These are phyloP conservation scores for Anoplius nigerrimus DNA, from an alignment of 2,888 invertebrate species.

Conservation along the genomic window DNA sequence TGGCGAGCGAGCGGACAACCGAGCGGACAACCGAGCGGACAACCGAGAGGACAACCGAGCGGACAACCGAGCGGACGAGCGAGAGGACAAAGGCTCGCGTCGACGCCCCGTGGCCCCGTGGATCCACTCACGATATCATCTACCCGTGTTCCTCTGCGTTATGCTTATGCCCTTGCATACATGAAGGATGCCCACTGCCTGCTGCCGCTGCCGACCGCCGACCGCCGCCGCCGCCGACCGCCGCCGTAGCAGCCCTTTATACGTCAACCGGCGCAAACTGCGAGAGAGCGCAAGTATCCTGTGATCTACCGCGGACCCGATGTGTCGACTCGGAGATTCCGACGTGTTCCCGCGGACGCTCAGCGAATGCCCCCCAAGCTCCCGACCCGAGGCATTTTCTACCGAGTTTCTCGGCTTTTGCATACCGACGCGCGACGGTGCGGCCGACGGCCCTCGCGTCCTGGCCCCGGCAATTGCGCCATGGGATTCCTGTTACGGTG, in stretches of 20 bases:
- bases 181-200: constrained; percentile 53
- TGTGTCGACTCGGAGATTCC: constrained; percentile 54
- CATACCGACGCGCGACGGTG: neutral
- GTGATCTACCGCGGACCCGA: constrained; percentile 51
- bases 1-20: constrained; percentile 24
- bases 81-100: constrained; percentile 65
- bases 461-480: too few species aligned
- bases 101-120: constrained; percentile 69
- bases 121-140: constrained; percentile 73
- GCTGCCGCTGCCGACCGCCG: constrained; percentile 7
- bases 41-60: neutral
- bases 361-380: constrained; percentile 17
- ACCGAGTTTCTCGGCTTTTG: neutral
- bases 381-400: constrained; percentile 12
- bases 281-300: constrained; percentile 26
- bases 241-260: constrained; percentile 43
- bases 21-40: constrained; percentile 40
- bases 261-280: constrained; percentile 45
- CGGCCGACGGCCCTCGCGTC: too few species aligned
- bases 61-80: constrained; percentile 33
- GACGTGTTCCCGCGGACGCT: constrained; percentile 33
- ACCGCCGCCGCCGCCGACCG: constrained; percentile 9
- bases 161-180: constrained; percentile 70
- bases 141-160: constrained; percentile 71
- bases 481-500: too few species aligned